phyloP scores from a whole-genome alignment of 2,888 invertebrate species.

The Xanthostigma xanthostigma region DNA sequence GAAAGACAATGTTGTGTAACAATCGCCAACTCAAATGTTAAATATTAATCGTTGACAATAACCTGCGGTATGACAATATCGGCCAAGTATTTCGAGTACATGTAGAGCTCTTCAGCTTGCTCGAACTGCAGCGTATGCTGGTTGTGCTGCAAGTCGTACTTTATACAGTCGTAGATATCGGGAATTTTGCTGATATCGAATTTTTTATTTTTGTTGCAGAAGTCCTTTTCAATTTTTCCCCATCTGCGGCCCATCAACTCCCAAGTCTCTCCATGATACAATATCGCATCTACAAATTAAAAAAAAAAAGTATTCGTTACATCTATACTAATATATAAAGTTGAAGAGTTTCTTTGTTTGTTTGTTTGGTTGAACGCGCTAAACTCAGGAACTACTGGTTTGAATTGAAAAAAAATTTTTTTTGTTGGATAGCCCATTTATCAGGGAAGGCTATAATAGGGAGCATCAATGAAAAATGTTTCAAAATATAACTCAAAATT shows the following conservation, averaged over 20 bases:
- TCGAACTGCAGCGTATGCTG: slow-evolving; percentile 88
- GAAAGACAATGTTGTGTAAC: slow-evolving; percentile 4
- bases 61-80: slow-evolving; percentile 98
- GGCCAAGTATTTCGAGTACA: slow-evolving; percentile 91
- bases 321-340: too few species aligned
- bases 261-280: slow-evolving; percentile 99
- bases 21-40: neutral
- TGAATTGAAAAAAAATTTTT: too few species aligned
- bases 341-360: too few species aligned
- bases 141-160: slow-evolving; percentile 97
- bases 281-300: slow-evolving; percentile 53
- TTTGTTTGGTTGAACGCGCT: too few species aligned
- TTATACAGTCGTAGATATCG: slow-evolving; percentile 98
- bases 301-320: slow-evolving; percentile 5
- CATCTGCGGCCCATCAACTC: slow-evolving; percentile 94
- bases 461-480: too few species aligned
- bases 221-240: slow-evolving; percentile 98
- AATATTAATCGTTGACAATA: slow-evolving; percentile 5
- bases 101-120: slow-evolving; percentile 83
- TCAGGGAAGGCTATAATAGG: too few species aligned
- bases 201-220: slow-evolving; percentile 78
- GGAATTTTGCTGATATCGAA: slow-evolving; percentile 99
- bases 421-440: too few species aligned
- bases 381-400: too few species aligned
- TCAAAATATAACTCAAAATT: too few species aligned